Percentiles rank a stretch among this genome's conserved stretches.
Evolutionary conservation across 2,113 vertebrate genomes (phyloP).

Genomic region (Saguinus imperator): DNA sequence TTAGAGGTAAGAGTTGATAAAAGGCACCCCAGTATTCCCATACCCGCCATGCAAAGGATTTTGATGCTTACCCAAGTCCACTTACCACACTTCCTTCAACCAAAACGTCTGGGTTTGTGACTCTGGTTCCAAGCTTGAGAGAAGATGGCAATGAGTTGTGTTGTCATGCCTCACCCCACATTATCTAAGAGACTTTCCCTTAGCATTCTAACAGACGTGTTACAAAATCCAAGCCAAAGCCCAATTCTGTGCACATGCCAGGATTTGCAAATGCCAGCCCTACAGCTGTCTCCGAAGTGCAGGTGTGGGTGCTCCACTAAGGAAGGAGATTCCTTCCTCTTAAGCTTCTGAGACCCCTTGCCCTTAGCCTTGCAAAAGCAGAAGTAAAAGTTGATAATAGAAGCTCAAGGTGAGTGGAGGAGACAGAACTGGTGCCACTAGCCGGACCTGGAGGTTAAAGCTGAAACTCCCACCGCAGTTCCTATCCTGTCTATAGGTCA

Average conservation of each 20-base stretch:
- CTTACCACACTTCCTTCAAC: not conserved
- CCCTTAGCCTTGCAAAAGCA: no score
- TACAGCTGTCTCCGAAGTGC: not conserved
- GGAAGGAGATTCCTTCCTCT: no score
- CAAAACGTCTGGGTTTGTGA: accelerated
- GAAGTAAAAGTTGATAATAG: no score
- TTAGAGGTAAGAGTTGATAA: no score
- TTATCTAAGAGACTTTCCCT: not conserved
- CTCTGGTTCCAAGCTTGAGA: no score
- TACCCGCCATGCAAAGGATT: not conserved
- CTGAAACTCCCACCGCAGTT: no score
- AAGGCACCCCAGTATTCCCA: not conserved
- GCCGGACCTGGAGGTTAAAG: no score
- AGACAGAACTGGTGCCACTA: no score
- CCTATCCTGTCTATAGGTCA: no score
- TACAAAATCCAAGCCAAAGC: not conserved
- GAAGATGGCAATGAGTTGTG: not conserved
- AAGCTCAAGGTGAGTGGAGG: no score
- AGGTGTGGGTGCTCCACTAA: not conserved
- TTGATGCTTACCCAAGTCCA: accelerated
- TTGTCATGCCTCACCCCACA: not conserved
- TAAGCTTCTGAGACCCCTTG: no score
- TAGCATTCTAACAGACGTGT: not conserved
- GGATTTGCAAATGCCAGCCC: accelerated
- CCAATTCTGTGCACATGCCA: accelerated